A percentile compares a stretch with the other conserved stretches of the same genome.
These are phyloP conservation scores for Papilio gigon DNA, from an alignment of 2,888 invertebrate genomes.

Conservation along the genomic window DNA sequence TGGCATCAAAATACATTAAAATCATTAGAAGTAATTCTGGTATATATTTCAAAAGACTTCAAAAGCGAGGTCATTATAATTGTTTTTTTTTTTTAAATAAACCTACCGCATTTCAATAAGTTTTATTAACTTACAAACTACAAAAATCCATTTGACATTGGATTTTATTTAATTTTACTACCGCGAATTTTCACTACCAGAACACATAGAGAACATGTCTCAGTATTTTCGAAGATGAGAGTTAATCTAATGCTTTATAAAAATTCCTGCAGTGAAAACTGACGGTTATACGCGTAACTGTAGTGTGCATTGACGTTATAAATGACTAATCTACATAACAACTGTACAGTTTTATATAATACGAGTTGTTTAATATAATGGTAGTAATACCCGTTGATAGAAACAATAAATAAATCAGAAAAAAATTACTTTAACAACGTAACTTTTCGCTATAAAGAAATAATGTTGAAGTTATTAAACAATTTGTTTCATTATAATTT, in stretches of 20 bases:
- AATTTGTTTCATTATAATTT: slow-evolving; percentile 23
- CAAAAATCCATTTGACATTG: background rate
- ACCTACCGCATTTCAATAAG: slow-evolving; percentile 7
- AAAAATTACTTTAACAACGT: background rate
- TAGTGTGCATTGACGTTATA: slow-evolving; percentile 35
- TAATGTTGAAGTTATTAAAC: background rate
- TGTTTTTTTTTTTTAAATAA: slow-evolving; percentile 23
- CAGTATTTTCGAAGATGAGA: background rate
- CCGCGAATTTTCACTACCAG: background rate
- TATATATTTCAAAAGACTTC: slow-evolving; percentile 7
- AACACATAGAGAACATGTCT: background rate
- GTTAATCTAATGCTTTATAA: background rate
- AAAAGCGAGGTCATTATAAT: slow-evolving; percentile 11
- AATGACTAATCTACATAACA: slow-evolving; percentile 69
- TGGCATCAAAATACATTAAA: slow-evolving; percentile 40
- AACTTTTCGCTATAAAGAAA: background rate
- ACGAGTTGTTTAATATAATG: slow-evolving; percentile 43
- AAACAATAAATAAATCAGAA: slow-evolving; percentile 48
- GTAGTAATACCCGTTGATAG: slow-evolving; percentile 56
- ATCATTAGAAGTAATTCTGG: slow-evolving; percentile 35
- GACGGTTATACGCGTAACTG: slow-evolving; percentile 40
- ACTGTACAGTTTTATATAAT: slow-evolving; percentile 57
- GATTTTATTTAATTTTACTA: background rate
- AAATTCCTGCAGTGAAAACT: background rate
- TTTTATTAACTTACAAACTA: slow-evolving; percentile 30